Evolutionary conservation across 2,113 vertebrate genomes (phyloP).

Genomic region (Hippocampus zosterae): DNA sequence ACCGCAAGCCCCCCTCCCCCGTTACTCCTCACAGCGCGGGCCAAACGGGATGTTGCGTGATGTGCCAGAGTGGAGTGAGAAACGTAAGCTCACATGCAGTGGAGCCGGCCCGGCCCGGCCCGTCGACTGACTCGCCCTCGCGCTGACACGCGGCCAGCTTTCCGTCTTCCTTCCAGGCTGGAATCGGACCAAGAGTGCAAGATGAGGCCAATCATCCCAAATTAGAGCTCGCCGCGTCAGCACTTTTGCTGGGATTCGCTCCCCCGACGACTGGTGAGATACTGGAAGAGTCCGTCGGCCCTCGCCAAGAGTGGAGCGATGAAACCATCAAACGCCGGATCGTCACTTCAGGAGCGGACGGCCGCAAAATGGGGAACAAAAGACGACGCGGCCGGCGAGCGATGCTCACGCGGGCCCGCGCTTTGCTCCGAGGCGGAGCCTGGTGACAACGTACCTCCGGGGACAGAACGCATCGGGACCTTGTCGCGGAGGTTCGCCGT

Average conservation of each 20-base stretch:
- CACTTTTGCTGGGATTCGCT: neutral
- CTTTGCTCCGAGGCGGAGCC: too few species aligned
- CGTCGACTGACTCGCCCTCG: slow-evolving; percentile 28
- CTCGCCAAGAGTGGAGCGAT: neutral
- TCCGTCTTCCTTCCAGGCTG: neutral
- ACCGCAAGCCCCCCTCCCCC: slow-evolving; percentile 3
- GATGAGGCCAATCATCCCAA: neutral
- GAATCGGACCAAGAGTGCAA: neutral
- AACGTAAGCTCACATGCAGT: slow-evolving; percentile 27
- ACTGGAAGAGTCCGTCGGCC: neutral
- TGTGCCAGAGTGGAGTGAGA: slow-evolving; percentile 17
- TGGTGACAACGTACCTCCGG: too few species aligned
- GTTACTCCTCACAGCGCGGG: neutral
- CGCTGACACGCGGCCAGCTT: slow-evolving; percentile 2
- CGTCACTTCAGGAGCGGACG: neutral
- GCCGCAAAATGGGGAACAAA: neutral
- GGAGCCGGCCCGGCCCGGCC: slow-evolving; percentile 28
- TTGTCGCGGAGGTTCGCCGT: too few species aligned
- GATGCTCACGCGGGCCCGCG: neutral
- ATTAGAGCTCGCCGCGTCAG: slow-evolving; percentile 1
- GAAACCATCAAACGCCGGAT: neutral
- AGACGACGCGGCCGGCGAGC: too few species aligned
- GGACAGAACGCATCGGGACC: too few species aligned
- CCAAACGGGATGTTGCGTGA: slow-evolving; percentile 17
- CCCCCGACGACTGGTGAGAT: neutral